Evolutionary conservation across 2,888 invertebrate genomes (phyloP), one percentile per base, ranked within the genome.

Genomic region (Malacosoma neustria): DNA sequence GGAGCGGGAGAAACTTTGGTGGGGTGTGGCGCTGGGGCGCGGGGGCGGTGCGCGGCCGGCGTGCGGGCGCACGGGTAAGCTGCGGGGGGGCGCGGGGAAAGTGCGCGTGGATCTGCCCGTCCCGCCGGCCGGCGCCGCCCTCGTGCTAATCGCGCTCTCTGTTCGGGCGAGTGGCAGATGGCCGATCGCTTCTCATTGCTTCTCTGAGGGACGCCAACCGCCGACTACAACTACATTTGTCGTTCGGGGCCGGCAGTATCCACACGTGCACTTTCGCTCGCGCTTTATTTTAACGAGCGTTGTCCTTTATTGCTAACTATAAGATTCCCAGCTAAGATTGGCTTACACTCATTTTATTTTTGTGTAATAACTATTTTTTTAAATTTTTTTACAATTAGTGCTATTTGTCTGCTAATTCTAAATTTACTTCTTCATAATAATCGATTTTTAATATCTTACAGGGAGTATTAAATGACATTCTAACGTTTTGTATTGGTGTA

Each of bases 231-330:
- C 38, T 22, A 32, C 43, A 51, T 57, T 61, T 22, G 22, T 67
- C 62, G 59, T 48, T 66, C 68, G 69, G 69, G 68, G 38, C 13
- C 68, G 72, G 72, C 72, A 64, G 68, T 69, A 70, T 73, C 76
- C 74, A 72, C 80, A 72, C 77, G 67, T 67, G 73, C 80, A 80
- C 82, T 81, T 80, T 81, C 80, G 77, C 79, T 72, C 70, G 80
- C 81, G 75, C 72, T 56, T 66, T 64, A 22, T 9, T 9, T 5
- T 5, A 7, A 22, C 56, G 51, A 48, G 53, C 52, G 48, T 22
- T n/a, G n/a, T n/a, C n/a, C n/a, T n/a, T n/a, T n/a, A n/a, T n/a
- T n/a, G n/a, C n/a, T n/a, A n/a, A n/a, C n/a, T n/a, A n/a, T n/a
- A n/a, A n/a, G n/a, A n/a, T n/a, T n/a, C n/a, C n/a, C n/a, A n/a